These are phyloP conservation scores for Ammodytes dubius DNA, from an alignment of 2,113 vertebrate species.

Conservation along the genomic window DNA sequence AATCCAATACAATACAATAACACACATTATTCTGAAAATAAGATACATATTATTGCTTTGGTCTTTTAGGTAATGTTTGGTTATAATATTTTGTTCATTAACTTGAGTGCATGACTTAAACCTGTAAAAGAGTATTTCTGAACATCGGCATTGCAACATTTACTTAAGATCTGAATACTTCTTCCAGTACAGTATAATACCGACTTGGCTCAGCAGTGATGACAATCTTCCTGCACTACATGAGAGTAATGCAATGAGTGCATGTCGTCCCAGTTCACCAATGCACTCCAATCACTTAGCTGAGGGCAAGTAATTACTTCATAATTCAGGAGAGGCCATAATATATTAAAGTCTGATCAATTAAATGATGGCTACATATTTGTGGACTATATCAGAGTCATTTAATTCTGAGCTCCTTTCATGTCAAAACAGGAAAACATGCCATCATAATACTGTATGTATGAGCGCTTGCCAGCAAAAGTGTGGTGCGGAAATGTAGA, in stretches of 20 bases:
- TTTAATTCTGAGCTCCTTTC: slow-evolving; percentile 22
- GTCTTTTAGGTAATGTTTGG: background rate
- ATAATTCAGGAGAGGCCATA: slow-evolving; percentile 40
- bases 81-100: background rate
- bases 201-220: background rate
- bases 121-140: background rate
- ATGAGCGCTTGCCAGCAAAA: slow-evolving; percentile 9
- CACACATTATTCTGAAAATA: background rate
- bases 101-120: background rate
- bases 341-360: slow-evolving; percentile 32
- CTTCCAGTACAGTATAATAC: background rate
- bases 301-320: slow-evolving; percentile 28
- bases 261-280: slow-evolving; percentile 36
- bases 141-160: background rate
- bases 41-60: background rate
- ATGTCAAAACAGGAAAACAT: slow-evolving; percentile 31
- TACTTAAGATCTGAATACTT: background rate
- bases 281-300: slow-evolving; percentile 44
- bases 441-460: slow-evolving; percentile 13
- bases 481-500: slow-evolving; percentile 13
- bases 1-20: background rate
- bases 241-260: slow-evolving; percentile 11
- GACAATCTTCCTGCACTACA: slow-evolving; percentile 14
- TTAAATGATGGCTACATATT: slow-evolving; percentile 43
- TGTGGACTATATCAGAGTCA: slow-evolving; percentile 17